These are phyloP conservation scores for Lagopus leucura DNA, from an alignment of 2,113 vertebrate species.

Conservation along the genomic window DNA sequence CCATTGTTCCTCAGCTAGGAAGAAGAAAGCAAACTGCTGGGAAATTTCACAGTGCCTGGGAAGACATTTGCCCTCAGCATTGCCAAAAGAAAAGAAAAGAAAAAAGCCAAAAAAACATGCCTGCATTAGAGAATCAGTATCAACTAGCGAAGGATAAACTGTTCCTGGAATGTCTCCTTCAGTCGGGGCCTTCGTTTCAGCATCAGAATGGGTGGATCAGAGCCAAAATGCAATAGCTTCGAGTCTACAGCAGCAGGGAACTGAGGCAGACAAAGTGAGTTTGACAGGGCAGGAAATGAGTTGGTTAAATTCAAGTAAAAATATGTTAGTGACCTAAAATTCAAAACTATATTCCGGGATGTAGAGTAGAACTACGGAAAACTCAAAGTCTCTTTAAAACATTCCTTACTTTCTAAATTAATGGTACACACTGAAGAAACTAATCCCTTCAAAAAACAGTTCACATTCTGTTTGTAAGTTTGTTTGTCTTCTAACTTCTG, in stretches of 20 bases:
- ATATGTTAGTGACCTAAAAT: background rate
- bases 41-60: background rate
- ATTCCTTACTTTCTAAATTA: background rate
- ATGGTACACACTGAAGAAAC: background rate
- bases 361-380: background rate
- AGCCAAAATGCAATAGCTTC: background rate
- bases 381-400: background rate
- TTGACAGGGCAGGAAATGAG: background rate
- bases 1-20: rapidly evolving
- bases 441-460: background rate
- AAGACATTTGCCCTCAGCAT: background rate
- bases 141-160: conserved; percentile 11
- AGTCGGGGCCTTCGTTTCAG: background rate
- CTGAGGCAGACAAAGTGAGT: background rate
- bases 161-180: conserved; percentile 20
- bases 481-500: background rate
- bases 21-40: background rate
- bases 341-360: background rate
- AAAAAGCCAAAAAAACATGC: background rate
- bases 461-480: background rate
- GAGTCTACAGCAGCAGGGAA: background rate
- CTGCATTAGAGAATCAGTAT: background rate
- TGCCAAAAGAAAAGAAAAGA: background rate
- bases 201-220: background rate
- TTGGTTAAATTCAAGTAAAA: background rate